These are phyloP conservation scores for Eulemur rufifrons DNA, from an alignment of 2,113 vertebrate genomes.

Conservation along the genomic window DNA sequence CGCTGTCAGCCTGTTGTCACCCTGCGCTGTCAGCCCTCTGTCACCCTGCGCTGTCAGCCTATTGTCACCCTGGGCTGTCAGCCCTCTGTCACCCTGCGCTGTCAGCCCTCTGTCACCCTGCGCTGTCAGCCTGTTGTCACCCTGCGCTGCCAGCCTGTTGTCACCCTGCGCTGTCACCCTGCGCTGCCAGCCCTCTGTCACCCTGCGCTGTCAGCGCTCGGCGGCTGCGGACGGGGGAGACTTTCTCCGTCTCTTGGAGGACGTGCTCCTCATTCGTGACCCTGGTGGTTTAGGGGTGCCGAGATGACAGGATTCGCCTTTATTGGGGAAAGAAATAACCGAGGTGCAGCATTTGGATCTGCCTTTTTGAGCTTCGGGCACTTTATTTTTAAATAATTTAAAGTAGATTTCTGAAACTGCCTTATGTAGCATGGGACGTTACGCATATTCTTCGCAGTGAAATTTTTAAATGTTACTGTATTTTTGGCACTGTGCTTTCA, in stretches of 20 bases:
- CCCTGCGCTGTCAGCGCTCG: no score
- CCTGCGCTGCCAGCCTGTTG: no score
- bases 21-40: no score
- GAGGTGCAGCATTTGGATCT: background rate
- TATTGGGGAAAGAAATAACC: background rate
- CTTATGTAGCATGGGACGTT: background rate
- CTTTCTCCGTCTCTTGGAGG: conserved; percentile 69
- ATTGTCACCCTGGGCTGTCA: no score
- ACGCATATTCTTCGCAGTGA: conserved; percentile 48
- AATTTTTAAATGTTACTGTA: conserved; percentile 65
- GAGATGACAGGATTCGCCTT: background rate
- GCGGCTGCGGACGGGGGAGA: conserved; percentile 56
- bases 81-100: no score
- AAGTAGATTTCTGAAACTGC: conserved; percentile 35
- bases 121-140: no score
- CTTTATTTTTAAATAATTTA: conserved; percentile 42
- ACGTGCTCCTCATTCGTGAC: conserved; percentile 57
- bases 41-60: no score
- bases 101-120: no score
- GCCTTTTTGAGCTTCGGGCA: conserved; percentile 34
- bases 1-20: no score
- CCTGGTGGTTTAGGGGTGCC: background rate
- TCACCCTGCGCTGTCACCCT: no score
- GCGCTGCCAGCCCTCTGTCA: no score
- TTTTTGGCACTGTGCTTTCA: conserved; percentile 74